Evolutionary conservation across 1,140 invertebrate genomes (phyloP).

Genomic region (Myzus persicae): DNA sequence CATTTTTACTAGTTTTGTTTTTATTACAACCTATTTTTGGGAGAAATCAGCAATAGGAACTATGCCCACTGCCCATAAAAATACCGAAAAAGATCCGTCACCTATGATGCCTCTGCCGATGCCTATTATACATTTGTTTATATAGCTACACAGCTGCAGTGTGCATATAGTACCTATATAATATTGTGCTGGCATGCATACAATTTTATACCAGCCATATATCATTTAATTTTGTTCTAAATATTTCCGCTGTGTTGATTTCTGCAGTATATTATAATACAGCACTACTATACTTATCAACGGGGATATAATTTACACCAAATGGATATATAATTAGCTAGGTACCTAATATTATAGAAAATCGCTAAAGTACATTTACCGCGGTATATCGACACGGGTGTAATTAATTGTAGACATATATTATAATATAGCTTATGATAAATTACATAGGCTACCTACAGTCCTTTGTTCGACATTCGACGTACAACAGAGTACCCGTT

Average conservation of each 20-base stretch:
- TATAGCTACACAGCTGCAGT: no score
- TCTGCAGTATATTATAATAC: neutral
- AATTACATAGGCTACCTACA: no score
- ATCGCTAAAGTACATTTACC: neutral
- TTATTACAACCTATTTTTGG: neutral
- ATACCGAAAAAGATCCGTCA: neutral
- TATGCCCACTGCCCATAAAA: neutral
- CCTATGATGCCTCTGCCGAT: neutral
- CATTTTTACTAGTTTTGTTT: neutral
- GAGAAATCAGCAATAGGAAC: neutral
- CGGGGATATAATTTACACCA: neutral
- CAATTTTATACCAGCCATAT: neutral
- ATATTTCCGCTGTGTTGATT: neutral
- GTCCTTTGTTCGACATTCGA: no score
- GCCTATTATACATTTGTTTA: neutral
- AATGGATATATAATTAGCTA: neutral
- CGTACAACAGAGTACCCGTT: no score
- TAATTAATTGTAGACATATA: no score
- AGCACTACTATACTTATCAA: neutral
- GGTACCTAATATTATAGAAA: neutral
- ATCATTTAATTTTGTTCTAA: neutral
- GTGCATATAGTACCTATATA: no score
- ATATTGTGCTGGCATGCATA: neutral
- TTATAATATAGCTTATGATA: no score
- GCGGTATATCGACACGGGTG: no score